Percentiles rank a stretch among this genome's conserved stretches.
Conservation (phyloP, 1,140 invertebrate genomes). For the Polyergus mexicanus region DNA sequence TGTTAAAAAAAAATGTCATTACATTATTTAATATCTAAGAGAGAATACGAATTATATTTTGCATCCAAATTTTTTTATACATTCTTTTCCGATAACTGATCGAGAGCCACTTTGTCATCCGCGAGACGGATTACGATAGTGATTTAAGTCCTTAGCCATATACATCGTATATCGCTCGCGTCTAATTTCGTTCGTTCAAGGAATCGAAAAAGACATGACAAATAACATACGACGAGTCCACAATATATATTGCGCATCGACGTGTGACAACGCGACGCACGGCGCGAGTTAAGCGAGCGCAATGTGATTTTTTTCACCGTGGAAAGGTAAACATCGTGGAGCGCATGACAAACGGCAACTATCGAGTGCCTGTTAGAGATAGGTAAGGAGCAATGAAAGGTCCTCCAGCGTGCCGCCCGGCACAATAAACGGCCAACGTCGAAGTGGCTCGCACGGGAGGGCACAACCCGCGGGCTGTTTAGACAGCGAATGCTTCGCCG, state of each 20-base stretch:
- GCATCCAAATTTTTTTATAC: background rate
- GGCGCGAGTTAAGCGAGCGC: slow-evolving; percentile 42
- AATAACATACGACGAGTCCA: background rate
- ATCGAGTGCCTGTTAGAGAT: slow-evolving; percentile 73
- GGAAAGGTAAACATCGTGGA: slow-evolving; percentile 59
- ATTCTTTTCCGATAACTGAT: background rate
- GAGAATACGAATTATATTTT: background rate
- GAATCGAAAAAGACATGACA: background rate
- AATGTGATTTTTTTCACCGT: slow-evolving; percentile 55
- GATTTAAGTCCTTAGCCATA: slow-evolving; percentile 1
- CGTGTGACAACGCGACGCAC: slow-evolving; percentile 11
- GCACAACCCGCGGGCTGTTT: slow-evolving; percentile 69
- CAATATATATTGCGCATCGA: slow-evolving; percentile 33
- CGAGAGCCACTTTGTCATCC: slow-evolving; percentile 5
- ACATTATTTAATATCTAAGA: background rate
- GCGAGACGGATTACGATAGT: background rate
- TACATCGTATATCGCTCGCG: background rate
- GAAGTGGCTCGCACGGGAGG: slow-evolving; percentile 62
- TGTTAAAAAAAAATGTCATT: background rate
- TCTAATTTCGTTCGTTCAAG: slow-evolving; percentile 17
- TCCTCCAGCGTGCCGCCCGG: slow-evolving; percentile 53
- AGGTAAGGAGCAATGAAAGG: slow-evolving; percentile 70
- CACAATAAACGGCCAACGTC: slow-evolving; percentile 66
- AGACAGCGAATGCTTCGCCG: slow-evolving; percentile 75
- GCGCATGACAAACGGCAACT: slow-evolving; percentile 71